Percentiles rank a stretch among this genome's conserved stretches.
phyloP scores from a whole-genome alignment of 1,140 invertebrate genomes.

The Sminthurinus signatus region DNA sequence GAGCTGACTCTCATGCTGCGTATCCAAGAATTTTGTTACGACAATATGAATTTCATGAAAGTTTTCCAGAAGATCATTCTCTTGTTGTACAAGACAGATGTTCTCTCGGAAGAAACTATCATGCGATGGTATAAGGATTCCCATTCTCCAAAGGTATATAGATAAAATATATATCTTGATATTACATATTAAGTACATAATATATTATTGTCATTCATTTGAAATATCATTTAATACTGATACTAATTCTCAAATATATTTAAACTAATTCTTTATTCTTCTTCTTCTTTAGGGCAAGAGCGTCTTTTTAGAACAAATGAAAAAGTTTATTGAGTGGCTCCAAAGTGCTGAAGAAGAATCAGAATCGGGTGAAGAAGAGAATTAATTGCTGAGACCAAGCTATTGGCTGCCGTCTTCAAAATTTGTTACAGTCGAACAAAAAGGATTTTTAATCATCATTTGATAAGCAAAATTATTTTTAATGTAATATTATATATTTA shows the following conservation, averaged over 20 bases:
- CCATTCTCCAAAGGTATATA: conserved; percentile 85
- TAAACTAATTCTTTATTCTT: too few relatives aligned
- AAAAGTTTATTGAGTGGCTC: conserved; percentile 93
- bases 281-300: too few relatives aligned
- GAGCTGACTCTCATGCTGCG: conserved; percentile 81
- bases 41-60: conserved; percentile 98
- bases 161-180: too few relatives aligned
- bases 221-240: too few relatives aligned
- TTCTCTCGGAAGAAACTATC: conserved; percentile 85
- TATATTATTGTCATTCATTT: too few relatives aligned
- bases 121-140: conserved; percentile 89
- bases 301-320: conserved; percentile 95
- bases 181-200: too few relatives aligned
- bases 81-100: conserved; percentile 90
- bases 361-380: conserved; percentile 7
- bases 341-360: conserved; percentile 81
- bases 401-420: neutral
- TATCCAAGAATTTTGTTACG: conserved; percentile 95
- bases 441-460: conserved; percentile 1
- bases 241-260: too few relatives aligned
- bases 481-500: too few relatives aligned
- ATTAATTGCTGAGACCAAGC: neutral
- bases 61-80: conserved; percentile 95
- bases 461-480: too few relatives aligned
- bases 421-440: conserved; percentile 11